Evolutionary conservation across 1,140 invertebrate genomes (phyloP).

Genomic region (Gerris buenoi): DNA sequence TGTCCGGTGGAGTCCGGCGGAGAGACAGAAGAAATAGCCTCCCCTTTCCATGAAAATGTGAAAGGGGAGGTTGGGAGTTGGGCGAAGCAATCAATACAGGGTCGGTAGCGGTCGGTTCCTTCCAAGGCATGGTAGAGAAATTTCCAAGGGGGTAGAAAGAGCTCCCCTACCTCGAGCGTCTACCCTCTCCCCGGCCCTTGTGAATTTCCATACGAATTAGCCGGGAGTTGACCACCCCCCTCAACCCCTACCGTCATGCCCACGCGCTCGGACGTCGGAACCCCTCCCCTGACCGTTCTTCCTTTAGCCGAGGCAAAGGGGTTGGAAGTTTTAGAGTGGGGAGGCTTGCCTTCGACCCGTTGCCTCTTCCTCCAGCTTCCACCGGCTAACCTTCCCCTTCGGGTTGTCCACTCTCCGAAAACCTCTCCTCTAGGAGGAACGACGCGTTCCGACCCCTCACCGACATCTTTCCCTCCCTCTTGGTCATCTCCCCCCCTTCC

Average conservation of each 20-base stretch:
- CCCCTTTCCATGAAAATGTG: not conserved
- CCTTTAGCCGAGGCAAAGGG: too few species aligned
- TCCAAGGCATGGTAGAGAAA: not conserved
- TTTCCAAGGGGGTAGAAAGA: not conserved
- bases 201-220: not conserved
- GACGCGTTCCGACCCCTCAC: not conserved
- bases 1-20: not conserved
- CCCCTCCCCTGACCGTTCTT: too few species aligned
- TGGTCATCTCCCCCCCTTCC: not conserved
- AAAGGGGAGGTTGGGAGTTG: not conserved
- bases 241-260: not conserved
- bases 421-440: not conserved
- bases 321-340: too few species aligned
- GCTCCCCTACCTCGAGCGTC: too few species aligned
- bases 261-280: not conserved
- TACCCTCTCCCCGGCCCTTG: not conserved
- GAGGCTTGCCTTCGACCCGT: not conserved
- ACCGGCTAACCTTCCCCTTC: too few species aligned
- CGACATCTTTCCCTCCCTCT: not conserved
- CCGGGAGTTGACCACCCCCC: not conserved
- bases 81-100: not conserved
- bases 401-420: not conserved
- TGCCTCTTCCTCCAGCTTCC: not conserved
- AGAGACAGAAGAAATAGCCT: not conserved
- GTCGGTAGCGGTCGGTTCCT: not conserved